Percentiles rank a stretch among this genome's conserved stretches.
Conservation (phyloP, 2,113 vertebrate genomes). For the Gymnarchus niloticus region DNA sequence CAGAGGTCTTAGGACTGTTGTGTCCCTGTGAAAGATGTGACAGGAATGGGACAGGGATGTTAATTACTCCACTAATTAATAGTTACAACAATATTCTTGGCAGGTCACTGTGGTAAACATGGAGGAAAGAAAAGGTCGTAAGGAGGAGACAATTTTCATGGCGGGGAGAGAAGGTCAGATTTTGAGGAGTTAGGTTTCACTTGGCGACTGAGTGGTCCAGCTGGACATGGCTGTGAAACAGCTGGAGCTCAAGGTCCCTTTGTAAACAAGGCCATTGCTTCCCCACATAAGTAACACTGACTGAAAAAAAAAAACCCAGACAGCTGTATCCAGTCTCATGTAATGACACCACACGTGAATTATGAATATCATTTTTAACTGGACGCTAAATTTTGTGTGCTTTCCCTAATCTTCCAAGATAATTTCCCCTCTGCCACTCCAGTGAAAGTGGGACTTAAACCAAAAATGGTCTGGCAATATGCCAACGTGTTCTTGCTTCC, state of each 20-base stretch:
- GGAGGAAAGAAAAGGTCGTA: neutral
- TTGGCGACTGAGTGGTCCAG: neutral
- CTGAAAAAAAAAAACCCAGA: neutral
- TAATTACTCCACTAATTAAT: neutral
- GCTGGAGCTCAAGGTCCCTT: neutral
- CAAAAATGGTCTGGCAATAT: neutral
- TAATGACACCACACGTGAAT: neutral
- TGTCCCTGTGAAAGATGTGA: neutral
- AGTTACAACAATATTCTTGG: neutral
- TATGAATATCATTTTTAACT: constrained; percentile 7
- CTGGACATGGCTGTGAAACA: neutral
- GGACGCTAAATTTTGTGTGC: constrained; percentile 3
- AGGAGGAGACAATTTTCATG: neutral
- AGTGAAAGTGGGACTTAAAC: neutral
- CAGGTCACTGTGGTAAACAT: neutral
- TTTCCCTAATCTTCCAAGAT: neutral
- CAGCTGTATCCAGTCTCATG: neutral
- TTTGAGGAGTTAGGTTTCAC: neutral
- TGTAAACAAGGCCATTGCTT: neutral
- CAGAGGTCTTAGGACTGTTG: no score
- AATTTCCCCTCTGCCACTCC: neutral
- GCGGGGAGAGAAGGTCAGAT: neutral
- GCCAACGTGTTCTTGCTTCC: neutral
- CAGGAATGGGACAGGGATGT: neutral
- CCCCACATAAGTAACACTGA: neutral